Percentiles rank a stretch among this genome's conserved stretches.
Evolutionary conservation across 2,113 vertebrate genomes (phyloP).

Genomic region (Trematocara unimaculatum): DNA sequence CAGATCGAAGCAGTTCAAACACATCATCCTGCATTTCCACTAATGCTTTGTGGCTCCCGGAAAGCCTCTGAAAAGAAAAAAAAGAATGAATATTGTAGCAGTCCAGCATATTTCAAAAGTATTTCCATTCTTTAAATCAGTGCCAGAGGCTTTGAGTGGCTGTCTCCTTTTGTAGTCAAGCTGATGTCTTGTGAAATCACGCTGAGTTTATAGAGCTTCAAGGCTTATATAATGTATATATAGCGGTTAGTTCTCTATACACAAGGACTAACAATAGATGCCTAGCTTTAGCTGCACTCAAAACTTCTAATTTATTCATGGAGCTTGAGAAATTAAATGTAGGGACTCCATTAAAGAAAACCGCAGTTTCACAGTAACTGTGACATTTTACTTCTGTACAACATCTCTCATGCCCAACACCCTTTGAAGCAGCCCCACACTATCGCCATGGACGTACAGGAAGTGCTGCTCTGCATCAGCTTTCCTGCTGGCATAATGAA

Average conservation of each 20-base stretch:
- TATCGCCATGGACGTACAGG: not conserved
- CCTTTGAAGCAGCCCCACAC: not conserved
- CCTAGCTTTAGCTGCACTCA: constrained; percentile 30
- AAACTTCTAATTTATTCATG: constrained; percentile 52
- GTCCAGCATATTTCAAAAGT: not conserved
- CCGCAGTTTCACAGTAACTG: not conserved
- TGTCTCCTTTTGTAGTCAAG: not conserved
- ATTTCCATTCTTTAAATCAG: not conserved
- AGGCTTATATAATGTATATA: not conserved
- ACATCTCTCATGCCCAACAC: not conserved
- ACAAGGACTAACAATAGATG: constrained; percentile 10
- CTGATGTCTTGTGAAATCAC: not conserved
- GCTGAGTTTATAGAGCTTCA: not conserved
- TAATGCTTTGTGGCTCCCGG: constrained; percentile 92
- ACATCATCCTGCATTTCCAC: constrained; percentile 97
- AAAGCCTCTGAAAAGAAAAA: constrained; percentile 82
- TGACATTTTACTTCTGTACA: not conserved
- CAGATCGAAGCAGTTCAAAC: constrained; percentile 80
- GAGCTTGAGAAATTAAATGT: not conserved
- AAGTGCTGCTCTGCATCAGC: constrained; percentile 9
- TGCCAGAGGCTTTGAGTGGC: not conserved
- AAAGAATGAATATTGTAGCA: not conserved
- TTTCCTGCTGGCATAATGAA: constrained; percentile 2
- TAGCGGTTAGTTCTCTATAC: not conserved
- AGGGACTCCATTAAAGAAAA: constrained; percentile 3